Percentiles rank a stretch among this genome's conserved stretches.
Conservation (phyloP, 2,797 vertebrate genomes). For the Numenius phaeopus region DNA sequence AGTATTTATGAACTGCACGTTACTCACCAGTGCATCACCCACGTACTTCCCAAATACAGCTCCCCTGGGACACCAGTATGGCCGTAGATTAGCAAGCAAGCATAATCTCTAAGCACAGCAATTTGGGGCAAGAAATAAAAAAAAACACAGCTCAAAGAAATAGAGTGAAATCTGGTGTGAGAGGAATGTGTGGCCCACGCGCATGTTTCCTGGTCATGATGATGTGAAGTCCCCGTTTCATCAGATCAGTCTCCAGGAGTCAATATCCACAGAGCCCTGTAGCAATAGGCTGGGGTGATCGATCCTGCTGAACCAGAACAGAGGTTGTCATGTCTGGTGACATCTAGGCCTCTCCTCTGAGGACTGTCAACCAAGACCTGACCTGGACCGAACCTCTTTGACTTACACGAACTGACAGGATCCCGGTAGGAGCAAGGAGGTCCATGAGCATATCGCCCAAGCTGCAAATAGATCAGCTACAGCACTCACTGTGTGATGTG, state of each 20-base stretch:
- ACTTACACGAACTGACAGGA: background rate
- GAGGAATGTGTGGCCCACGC: rapidly evolving
- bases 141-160: background rate
- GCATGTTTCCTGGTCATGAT: background rate
- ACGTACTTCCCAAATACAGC: background rate
- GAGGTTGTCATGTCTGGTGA: background rate
- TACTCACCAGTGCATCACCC: background rate
- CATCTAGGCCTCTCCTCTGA: background rate
- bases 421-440: background rate
- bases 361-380: background rate
- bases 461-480: background rate
- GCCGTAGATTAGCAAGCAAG: background rate
- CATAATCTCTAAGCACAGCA: background rate
- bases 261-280: background rate
- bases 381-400: background rate
- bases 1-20: background rate
- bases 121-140: background rate
- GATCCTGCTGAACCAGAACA: background rate
- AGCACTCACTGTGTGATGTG: background rate
- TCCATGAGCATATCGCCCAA: background rate
- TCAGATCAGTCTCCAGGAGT: background rate
- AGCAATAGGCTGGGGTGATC: background rate
- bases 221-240: background rate
- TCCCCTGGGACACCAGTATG: background rate
- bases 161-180: background rate